Conservation (phyloP, 2,888 invertebrate genomes). For the Hyalella azteca region DNA sequence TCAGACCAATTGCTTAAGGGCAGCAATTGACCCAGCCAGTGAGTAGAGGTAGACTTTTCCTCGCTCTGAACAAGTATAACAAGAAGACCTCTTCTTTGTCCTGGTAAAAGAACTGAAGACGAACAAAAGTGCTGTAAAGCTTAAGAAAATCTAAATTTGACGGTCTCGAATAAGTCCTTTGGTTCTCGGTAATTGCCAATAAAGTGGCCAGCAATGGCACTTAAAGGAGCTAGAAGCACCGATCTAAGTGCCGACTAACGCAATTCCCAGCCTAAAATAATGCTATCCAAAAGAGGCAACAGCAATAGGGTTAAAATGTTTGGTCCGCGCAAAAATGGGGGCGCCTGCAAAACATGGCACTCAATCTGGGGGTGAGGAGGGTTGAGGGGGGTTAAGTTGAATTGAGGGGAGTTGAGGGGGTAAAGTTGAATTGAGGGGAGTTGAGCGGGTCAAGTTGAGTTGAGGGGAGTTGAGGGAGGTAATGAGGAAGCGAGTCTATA, state of each 20-base stretch:
- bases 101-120: neutral
- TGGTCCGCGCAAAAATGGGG: constrained; percentile 22
- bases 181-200: constrained; percentile 34
- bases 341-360: constrained; percentile 9
- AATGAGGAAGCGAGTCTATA: neutral
- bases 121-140: constrained; percentile 31
- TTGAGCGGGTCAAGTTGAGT: neutral
- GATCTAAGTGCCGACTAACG: constrained; percentile 35
- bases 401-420: neutral
- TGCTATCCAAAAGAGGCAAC: constrained; percentile 18
- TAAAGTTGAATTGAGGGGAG: neutral
- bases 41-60: no score
- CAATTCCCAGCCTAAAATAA: constrained; percentile 31
- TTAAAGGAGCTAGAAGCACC: constrained; percentile 37
- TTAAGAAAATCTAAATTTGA: constrained; percentile 39
- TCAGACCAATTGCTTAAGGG: no score
- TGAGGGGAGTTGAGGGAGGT: neutral
- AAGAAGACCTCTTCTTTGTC: neutral
- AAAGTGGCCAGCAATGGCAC: constrained; percentile 37
- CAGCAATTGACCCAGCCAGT: no score
- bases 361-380: constrained; percentile 16
- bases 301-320: constrained; percentile 28
- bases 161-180: constrained; percentile 33
- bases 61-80: no score
- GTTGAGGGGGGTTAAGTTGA: neutral